Base-by-base conservation (phyloP, 2,888 invertebrate genomes). In the Periphyllus acericola region DNA sequence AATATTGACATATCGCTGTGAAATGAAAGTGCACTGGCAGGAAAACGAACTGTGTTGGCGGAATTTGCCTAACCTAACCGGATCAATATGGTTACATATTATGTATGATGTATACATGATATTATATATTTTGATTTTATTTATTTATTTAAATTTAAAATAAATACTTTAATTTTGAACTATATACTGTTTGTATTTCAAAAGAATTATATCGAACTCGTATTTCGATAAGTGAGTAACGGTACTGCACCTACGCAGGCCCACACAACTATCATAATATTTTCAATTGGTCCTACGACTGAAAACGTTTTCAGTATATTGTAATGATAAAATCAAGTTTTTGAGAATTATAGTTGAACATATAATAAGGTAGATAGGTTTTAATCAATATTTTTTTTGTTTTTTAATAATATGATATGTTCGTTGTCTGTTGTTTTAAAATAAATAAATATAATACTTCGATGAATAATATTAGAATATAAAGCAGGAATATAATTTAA, bases 81-180 rank as follows among this genome's bases (percentile, higher is more conserved):
- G 66, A 66, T n/a, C 66, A 21, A 8, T 66, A 8, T 55, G 55
- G 21, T 55, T 21, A 55, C 21, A 66, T n/a, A 66, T n/a, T n/a
- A 66, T 9, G 8, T 66, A 66, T 66, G 6, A 66, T 21, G 21
- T 25, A 66, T 25, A 66, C 25, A 25, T 60, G 25, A 25, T 25
- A 60, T 25, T 25, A 3, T 25, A 25, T 25, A 19, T 19, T 60
- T 60, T 17, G 52, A 78, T 46, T 46, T 76, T 19, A 52, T 34
- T 55, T 25, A 34, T 55, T 25, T 79, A 34, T 79, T 79, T 34
- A 79, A 34, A 55, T 60, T 60, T 34, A 60, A 55, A 79, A 34
- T 60, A 60, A 79, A 60, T 79, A 79, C 60, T 79, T 36, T 34
- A 60, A 60, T 79, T 60, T 52, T 60, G 52, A 8, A 66, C 29